Evolutionary conservation across 2,113 vertebrate species (phyloP).

Genomic region (Martes martes): DNA sequence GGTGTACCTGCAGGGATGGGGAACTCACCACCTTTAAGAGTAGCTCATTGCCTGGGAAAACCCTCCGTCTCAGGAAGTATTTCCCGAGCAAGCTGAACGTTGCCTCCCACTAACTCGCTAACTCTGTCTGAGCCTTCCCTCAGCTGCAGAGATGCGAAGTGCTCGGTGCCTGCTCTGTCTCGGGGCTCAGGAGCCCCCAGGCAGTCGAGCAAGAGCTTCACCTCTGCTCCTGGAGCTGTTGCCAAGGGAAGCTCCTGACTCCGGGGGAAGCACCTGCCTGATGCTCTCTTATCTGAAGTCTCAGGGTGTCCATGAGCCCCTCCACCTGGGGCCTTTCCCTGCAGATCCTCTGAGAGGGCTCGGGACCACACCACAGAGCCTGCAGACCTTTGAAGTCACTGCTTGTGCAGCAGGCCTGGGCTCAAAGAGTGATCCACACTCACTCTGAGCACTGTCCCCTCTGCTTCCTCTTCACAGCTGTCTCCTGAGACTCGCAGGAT

Average conservation of each 20-base stretch:
- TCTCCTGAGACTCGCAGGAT: not conserved
- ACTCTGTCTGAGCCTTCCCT: not conserved
- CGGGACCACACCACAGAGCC: not conserved
- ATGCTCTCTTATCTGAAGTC: not conserved
- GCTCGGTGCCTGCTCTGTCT: not conserved
- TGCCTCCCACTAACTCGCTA: not conserved
- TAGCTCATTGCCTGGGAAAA: not conserved
- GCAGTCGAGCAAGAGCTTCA: not conserved
- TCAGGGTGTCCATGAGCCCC: not conserved
- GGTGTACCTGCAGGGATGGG: not conserved
- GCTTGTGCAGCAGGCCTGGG: not conserved
- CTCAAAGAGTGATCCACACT: not conserved
- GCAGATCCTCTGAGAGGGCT: not conserved
- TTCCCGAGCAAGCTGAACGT: not conserved
- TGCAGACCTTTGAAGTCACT: not conserved
- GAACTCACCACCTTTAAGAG: not conserved
- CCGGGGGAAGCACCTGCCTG: not conserved
- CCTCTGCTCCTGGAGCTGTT: not conserved
- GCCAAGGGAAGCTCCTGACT: not conserved
- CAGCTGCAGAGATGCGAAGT: not conserved
- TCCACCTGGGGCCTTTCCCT: not conserved
- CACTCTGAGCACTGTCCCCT: not conserved
- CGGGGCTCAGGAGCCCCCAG: fast-evolving
- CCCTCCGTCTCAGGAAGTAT: not conserved
- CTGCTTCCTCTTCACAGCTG: not conserved